phyloP scores from a whole-genome alignment of 2,113 vertebrate species.

The Apteryx owenii region DNA sequence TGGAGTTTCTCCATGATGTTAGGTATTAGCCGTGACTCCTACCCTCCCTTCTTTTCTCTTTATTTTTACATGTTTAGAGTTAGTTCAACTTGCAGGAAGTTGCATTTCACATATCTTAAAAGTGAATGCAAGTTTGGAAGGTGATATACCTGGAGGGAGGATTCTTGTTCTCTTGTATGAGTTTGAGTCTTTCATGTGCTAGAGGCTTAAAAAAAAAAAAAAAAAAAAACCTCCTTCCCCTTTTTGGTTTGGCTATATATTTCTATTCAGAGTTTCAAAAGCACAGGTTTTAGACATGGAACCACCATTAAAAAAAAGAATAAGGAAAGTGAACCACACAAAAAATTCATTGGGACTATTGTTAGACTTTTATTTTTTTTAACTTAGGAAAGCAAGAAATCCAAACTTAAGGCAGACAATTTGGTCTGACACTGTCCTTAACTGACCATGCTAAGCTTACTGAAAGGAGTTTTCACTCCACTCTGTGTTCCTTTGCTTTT shows the following conservation, averaged over 20 bases:
- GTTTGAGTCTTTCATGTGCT: not conserved
- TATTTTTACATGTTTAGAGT: not conserved
- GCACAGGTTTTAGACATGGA: not conserved
- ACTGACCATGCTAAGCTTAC: not conserved
- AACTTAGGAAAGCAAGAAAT: not conserved
- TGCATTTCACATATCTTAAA: not conserved
- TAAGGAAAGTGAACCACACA: not conserved
- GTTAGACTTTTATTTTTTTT: not conserved
- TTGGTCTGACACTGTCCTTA: not conserved
- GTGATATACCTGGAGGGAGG: not conserved
- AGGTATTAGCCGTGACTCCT: not conserved
- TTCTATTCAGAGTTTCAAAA: not conserved
- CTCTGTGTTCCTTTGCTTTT: not conserved
- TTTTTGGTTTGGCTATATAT: not conserved
- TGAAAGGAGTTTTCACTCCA: not conserved
- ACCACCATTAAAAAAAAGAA: not conserved
- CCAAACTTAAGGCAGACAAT: not conserved
- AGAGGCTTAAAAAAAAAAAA: not conserved
- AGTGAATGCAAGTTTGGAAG: not conserved
- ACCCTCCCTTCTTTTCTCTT: not conserved
- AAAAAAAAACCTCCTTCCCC: no score
- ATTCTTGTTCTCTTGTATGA: not conserved
- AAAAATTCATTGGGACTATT: not conserved
- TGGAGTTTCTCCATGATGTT: not conserved
- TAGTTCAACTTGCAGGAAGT: not conserved